These are phyloP conservation scores for Ascidia mentula DNA, from an alignment of 23 tunicate genomes.

Conservation along the genomic window DNA sequence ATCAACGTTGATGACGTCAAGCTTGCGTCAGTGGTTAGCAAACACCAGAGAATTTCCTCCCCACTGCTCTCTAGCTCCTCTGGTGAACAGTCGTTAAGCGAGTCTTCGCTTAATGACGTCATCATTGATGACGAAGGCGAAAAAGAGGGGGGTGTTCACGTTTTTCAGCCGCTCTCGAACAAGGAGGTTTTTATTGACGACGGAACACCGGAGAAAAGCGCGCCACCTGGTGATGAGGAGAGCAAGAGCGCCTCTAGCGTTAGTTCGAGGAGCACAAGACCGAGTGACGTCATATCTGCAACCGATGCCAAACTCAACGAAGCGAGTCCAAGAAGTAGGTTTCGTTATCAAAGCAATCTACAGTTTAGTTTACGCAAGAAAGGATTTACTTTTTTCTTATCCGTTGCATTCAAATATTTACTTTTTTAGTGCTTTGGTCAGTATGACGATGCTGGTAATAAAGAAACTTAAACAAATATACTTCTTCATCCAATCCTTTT, in stretches of 20 bases:
- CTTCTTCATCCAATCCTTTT: too few relatives aligned
- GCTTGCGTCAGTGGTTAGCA: not conserved
- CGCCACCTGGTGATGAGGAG: not conserved
- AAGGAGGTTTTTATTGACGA: slow-evolving; percentile 75
- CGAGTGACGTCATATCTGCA: not conserved
- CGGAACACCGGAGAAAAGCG: not conserved
- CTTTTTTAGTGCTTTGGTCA: too few relatives aligned
- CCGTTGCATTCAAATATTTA: too few relatives aligned
- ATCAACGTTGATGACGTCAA: slow-evolving; percentile 77
- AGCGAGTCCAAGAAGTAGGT: not conserved
- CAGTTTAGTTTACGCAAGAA: not conserved
- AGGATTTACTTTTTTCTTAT: not conserved
- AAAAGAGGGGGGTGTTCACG: not conserved
- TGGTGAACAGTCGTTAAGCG: slow-evolving; percentile 14
- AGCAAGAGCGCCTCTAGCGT: slow-evolving; percentile 2
- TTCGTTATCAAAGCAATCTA: not conserved
- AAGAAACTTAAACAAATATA: too few relatives aligned
- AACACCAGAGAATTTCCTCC: not conserved
- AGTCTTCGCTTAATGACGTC: slow-evolving; percentile 51
- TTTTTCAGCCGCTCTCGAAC: slow-evolving; percentile 57
- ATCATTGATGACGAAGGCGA: slow-evolving; percentile 10
- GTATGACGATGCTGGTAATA: too few relatives aligned
- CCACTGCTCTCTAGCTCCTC: not conserved
- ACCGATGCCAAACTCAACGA: not conserved
- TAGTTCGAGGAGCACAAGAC: not conserved